These are phyloP conservation scores for Flabesymbios commensalis DNA, from an alignment of 2,888 invertebrate genomes.

Conservation along the genomic window DNA sequence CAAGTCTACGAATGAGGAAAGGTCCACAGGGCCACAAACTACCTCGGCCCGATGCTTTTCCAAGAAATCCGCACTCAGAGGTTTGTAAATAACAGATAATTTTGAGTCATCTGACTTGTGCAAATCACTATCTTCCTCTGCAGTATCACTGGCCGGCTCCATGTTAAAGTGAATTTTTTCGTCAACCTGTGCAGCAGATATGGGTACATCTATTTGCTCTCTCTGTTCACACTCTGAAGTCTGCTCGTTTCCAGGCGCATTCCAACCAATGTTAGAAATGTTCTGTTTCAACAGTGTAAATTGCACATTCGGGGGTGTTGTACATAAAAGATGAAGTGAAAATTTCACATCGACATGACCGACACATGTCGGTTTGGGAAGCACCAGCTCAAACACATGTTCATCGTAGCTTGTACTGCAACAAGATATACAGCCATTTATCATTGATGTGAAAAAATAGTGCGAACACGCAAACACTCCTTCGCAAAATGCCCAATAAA, in stretches of 20 bases:
- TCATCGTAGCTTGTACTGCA: conserved; percentile 84
- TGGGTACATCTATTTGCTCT: too few relatives aligned
- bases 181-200: too few relatives aligned
- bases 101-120: not conserved
- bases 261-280: conserved; percentile 65
- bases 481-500: not conserved
- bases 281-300: conserved; percentile 73
- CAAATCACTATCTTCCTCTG: conserved; percentile 23
- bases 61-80: conserved; percentile 71
- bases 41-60: conserved; percentile 88
- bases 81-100: too few relatives aligned
- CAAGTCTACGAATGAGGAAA: conserved; percentile 80
- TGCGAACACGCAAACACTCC: not conserved
- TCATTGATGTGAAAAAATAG: not conserved
- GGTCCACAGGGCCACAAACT: conserved; percentile 83
- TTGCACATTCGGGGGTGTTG: conserved; percentile 79
- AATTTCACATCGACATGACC: conserved; percentile 92
- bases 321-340: conserved; percentile 77
- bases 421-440: conserved; percentile 9
- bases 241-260: not conserved
- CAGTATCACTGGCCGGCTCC: conserved; percentile 5
- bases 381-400: conserved; percentile 84
- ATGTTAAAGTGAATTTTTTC: too few relatives aligned
- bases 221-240: too few relatives aligned
- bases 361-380: conserved; percentile 75